phyloP scores from a whole-genome alignment of 2,113 vertebrate genomes.

The Pelecanoides urinatrix region DNA sequence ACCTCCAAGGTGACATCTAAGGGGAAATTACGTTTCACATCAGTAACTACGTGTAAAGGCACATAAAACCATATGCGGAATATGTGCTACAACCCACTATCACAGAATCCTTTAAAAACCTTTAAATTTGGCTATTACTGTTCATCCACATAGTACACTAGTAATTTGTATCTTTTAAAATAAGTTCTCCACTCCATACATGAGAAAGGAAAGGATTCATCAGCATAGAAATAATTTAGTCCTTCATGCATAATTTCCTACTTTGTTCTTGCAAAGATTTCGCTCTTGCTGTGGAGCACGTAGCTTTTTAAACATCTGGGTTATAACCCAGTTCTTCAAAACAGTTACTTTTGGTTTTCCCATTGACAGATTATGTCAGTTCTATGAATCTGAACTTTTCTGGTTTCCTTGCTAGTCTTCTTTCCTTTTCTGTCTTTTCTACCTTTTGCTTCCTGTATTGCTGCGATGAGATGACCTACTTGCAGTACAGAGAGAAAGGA shows the following conservation, averaged over 20 bases:
- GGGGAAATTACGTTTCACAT: neutral
- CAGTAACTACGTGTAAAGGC: neutral
- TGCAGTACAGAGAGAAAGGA: neutral
- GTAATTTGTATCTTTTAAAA: neutral
- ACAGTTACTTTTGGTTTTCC: neutral
- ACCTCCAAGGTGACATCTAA: constrained; percentile 2
- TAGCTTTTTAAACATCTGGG: neutral
- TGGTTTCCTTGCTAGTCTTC: neutral
- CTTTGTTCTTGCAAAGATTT: neutral
- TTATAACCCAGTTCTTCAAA: neutral
- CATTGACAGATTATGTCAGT: neutral
- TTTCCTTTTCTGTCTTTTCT: neutral
- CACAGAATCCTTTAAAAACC: neutral
- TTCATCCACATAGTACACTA: neutral
- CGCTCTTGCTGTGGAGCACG: neutral
- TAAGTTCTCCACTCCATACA: neutral
- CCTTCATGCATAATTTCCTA: neutral
- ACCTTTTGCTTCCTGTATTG: neutral
- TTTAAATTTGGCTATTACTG: neutral
- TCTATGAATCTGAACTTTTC: neutral
- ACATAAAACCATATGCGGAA: neutral
- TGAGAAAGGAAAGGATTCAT: neutral
- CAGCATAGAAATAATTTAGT: neutral
- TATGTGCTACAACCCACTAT: neutral
- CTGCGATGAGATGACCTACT: neutral